phyloP scores from a whole-genome alignment of 2,113 vertebrate species.

The Cynopterus brachyotis region DNA sequence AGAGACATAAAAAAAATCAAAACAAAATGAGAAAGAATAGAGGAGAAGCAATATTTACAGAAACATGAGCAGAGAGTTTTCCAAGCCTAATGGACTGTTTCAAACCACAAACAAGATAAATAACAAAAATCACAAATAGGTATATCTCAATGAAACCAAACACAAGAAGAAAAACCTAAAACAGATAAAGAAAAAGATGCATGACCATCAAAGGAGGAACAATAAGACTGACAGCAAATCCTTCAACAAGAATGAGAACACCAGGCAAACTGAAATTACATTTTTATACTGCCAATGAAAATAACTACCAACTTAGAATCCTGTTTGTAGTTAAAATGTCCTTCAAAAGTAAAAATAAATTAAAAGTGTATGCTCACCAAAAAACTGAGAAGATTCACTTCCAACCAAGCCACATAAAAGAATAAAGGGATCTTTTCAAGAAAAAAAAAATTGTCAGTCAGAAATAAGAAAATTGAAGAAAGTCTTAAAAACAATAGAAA shows the following conservation, averaged over 20 bases:
- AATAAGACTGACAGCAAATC: not conserved
- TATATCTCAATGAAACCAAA: not conserved
- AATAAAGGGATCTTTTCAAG: not conserved
- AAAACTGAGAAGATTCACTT: not conserved
- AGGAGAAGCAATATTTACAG: not conserved
- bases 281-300: not conserved
- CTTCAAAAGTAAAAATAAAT: not conserved
- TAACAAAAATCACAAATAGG: not conserved
- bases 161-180: not conserved
- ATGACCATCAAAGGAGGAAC: not conserved
- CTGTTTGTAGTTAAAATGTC: not conserved
- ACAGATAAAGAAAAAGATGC: not conserved
- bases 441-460: not conserved
- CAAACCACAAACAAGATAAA: not conserved
- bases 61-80: not conserved
- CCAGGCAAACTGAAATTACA: not conserved
- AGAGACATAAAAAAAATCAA: not conserved
- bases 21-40: not conserved
- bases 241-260: not conserved
- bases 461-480: not conserved
- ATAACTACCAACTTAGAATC: not conserved
- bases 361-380: not conserved
- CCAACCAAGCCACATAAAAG: not conserved
- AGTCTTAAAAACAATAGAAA: not conserved
- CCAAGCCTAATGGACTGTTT: not conserved